Evolutionary conservation across 2,113 vertebrate genomes (phyloP).

Genomic region (Thalassarche chlororhynchos): DNA sequence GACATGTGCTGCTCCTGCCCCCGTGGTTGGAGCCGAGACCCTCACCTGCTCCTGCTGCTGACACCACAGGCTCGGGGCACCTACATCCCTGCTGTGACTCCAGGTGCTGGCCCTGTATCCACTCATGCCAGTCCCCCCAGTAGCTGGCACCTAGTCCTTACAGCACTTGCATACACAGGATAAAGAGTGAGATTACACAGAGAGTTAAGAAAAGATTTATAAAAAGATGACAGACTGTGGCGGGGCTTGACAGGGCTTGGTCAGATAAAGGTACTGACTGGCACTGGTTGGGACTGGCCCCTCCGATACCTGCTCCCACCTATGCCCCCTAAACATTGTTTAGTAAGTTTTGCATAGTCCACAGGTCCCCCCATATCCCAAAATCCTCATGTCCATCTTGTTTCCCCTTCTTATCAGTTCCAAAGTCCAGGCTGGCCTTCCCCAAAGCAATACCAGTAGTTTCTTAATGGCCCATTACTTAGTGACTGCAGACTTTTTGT

Average conservation of each 20-base stretch:
- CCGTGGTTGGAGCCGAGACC: accelerated
- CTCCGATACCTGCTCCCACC: not conserved
- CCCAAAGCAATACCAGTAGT: not conserved
- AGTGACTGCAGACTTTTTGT: not conserved
- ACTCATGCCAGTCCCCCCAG: not conserved
- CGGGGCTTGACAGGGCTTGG: not conserved
- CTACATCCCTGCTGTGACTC: not conserved
- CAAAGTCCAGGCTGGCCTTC: not conserved
- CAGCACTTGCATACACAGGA: accelerated
- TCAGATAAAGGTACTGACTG: not conserved
- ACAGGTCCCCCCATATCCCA: not conserved
- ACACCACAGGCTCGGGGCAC: too few species aligned
- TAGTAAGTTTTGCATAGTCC: not conserved
- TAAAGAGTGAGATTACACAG: not conserved
- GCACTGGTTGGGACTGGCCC: not conserved
- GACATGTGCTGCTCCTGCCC: not conserved
- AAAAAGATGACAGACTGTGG: not conserved
- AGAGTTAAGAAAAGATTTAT: not conserved
- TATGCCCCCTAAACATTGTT: not conserved
- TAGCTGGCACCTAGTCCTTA: not conserved
- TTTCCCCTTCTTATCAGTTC: not conserved
- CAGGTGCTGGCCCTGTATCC: not conserved
- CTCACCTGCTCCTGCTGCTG: not conserved
- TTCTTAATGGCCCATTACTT: not conserved
- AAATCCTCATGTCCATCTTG: not conserved